phyloP scores from a whole-genome alignment of 1,140 invertebrate genomes.

The Ericerus pela region DNA sequence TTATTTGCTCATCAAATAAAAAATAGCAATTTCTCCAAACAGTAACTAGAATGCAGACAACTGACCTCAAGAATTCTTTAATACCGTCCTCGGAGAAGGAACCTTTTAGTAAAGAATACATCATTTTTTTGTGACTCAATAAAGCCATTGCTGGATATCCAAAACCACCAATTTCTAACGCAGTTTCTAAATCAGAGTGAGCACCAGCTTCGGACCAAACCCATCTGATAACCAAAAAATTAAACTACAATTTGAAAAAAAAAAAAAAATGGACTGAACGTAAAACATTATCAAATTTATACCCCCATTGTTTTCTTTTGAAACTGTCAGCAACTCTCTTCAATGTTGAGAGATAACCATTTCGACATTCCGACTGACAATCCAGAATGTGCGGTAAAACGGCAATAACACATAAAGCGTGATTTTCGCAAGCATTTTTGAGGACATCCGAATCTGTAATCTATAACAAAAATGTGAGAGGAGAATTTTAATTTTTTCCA shows the following conservation, averaged over 20 bases:
- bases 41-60: slow-evolving; percentile 7
- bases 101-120: slow-evolving; percentile 82
- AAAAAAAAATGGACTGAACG: slow-evolving; percentile 12
- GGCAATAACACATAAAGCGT: slow-evolving; percentile 83
- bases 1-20: not conserved
- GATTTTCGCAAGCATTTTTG: slow-evolving; percentile 61
- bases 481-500: not conserved
- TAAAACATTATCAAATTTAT: slow-evolving; percentile 18
- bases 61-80: slow-evolving; percentile 72
- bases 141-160: slow-evolving; percentile 89
- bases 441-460: slow-evolving; percentile 45
- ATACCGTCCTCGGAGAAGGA: slow-evolving; percentile 91
- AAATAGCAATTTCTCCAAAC: not conserved
- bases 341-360: slow-evolving; percentile 67
- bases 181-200: slow-evolving; percentile 69
- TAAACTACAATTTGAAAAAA: slow-evolving; percentile 15
- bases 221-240: slow-evolving; percentile 49
- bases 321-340: slow-evolving; percentile 73
- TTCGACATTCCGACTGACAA: slow-evolving; percentile 88
- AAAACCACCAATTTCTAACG: slow-evolving; percentile 85
- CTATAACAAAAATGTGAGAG: slow-evolving; percentile 31
- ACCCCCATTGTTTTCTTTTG: slow-evolving; percentile 94
- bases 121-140: slow-evolving; percentile 92
- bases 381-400: slow-evolving; percentile 94
- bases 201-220: slow-evolving; percentile 82